Conservation (phyloP, 1,140 invertebrate species). For the Leptonema lineaticorne region DNA sequence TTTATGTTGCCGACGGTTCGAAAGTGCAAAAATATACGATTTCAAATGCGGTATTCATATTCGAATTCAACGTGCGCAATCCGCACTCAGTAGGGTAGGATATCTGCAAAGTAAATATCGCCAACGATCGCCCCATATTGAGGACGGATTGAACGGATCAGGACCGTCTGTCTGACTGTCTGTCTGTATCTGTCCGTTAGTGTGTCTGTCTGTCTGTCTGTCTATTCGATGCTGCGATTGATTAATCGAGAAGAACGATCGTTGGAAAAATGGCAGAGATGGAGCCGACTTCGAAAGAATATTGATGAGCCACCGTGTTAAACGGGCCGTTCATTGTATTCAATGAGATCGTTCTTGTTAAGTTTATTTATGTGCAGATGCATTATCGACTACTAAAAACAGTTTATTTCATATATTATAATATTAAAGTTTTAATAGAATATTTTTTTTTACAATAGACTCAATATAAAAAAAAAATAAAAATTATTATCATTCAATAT, state of each 20-base stretch:
- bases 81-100: not conserved
- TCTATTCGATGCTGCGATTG: too few species aligned
- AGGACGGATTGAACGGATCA: slow-evolving; percentile 2
- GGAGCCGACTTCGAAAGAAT: not conserved
- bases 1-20: too few species aligned
- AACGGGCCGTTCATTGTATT: too few species aligned
- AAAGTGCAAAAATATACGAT: not conserved
- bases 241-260: slow-evolving; percentile 19
- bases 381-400: too few species aligned
- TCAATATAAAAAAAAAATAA: too few species aligned
- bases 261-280: not conserved
- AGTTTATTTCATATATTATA: too few species aligned
- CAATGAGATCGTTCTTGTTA: too few species aligned
- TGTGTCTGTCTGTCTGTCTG: slow-evolving; percentile 13
- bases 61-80: not conserved
- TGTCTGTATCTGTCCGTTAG: not conserved
- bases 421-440: too few species aligned
- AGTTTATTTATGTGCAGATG: too few species aligned
- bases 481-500: too few species aligned
- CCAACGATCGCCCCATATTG: not conserved
- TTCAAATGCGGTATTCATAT: too few species aligned
- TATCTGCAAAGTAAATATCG: slow-evolving; percentile 3
- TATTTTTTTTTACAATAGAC: too few species aligned
- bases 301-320: slow-evolving; percentile 7
- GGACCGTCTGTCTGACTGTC: not conserved